A percentile compares a stretch with the other conserved stretches of the same genome.
These are phyloP conservation scores for Hydropsyche tenuis DNA, from an alignment of 1,140 invertebrate species.

Conservation along the genomic window DNA sequence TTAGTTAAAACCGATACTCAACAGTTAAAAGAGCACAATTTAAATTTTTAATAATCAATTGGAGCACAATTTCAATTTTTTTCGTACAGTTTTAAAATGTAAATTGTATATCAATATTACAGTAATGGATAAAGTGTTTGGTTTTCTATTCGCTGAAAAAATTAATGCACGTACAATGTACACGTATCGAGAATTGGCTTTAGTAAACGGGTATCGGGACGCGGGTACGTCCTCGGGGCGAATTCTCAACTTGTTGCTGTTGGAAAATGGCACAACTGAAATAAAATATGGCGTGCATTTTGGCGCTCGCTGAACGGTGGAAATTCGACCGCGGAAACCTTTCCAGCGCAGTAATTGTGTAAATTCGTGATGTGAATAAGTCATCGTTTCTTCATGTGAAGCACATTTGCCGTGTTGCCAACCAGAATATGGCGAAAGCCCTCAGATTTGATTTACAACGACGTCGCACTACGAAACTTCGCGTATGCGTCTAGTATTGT, in stretches of 20 bases:
- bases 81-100: too few relatives aligned
- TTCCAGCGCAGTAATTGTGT: conserved; percentile 11
- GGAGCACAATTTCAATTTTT: too few relatives aligned
- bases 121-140: too few relatives aligned
- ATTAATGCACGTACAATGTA: too few relatives aligned
- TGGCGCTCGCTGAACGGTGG: conserved; percentile 8
- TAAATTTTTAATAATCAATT: too few relatives aligned
- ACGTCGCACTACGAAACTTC: neutral
- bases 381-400: neutral
- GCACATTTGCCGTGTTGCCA: neutral
- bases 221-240: neutral
- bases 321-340: conserved; percentile 13
- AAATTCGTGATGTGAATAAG: conserved; percentile 14
- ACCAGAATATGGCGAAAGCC: neutral
- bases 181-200: too few relatives aligned
- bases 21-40: too few relatives aligned
- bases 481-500: neutral
- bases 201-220: neutral
- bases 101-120: too few relatives aligned
- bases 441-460: conserved; percentile 14
- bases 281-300: conserved; percentile 30
- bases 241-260: conserved; percentile 29
- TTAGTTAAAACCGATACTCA: too few relatives aligned
- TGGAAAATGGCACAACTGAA: conserved; percentile 12
- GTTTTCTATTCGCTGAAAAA: too few relatives aligned